Conservation (phyloP, 2,888 invertebrate genomes). For the Andrena praecox region DNA sequence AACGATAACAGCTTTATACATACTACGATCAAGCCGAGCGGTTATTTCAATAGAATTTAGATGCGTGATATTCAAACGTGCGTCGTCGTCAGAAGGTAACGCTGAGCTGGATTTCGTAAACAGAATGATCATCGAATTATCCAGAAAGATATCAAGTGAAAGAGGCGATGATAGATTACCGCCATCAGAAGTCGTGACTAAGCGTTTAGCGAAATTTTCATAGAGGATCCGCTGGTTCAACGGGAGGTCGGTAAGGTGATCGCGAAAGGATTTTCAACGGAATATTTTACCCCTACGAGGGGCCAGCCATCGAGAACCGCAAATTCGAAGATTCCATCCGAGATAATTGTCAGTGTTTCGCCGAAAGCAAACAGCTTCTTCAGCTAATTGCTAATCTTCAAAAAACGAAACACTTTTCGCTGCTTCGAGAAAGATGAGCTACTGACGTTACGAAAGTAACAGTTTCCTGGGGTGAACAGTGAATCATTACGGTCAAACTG, state of each 20-base stretch:
- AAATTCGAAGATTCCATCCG: constrained; percentile 36
- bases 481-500: constrained; percentile 41
- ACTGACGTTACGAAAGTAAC: not conserved
- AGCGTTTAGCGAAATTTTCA: constrained; percentile 57
- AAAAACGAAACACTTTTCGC: not conserved
- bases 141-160: constrained; percentile 45
- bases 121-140: constrained; percentile 34
- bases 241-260: constrained; percentile 51
- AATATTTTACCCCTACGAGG: constrained; percentile 24
- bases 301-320: constrained; percentile 6
- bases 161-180: constrained; percentile 56
- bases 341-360: constrained; percentile 23
- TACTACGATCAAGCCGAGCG: not conserved
- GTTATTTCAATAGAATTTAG: not conserved
- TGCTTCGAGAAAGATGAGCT: not conserved
- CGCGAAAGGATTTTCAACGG: constrained; percentile 41
- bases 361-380: constrained; percentile 2
- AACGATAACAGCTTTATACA: no score
- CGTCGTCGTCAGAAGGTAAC: not conserved
- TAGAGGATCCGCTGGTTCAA: constrained; percentile 54
- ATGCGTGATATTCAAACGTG: not conserved
- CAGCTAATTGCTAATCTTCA: not conserved
- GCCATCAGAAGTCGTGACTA: constrained; percentile 44
- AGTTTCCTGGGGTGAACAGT: not conserved
- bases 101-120: constrained; percentile 31